Base-by-base conservation (phyloP, 2,888 invertebrate species). In the Chaetogeoica ovagalla region DNA sequence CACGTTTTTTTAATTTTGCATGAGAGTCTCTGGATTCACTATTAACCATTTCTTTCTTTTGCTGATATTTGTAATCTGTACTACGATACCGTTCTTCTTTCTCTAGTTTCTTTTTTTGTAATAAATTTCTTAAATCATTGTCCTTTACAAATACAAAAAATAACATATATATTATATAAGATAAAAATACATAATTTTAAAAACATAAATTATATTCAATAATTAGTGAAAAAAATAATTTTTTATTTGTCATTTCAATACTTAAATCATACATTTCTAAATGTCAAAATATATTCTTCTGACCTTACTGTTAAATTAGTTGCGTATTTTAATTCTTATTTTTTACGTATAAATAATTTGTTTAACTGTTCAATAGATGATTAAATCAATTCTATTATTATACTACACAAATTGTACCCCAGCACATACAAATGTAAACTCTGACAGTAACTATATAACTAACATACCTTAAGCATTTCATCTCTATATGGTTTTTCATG, bases 71-170 rank as follows among this genome's bases (percentile, higher is more conserved):
- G 13, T 79, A 63, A 23, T 79, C 77, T 23, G 77, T 21, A 9
- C 15, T 39, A 79, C 77, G 77, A 63, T 79, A 79, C 13, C 70
- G 48, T 70, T 79, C 77, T 71, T 79, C 77, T 63, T 79, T 79
- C 57, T 69, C 77, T 70, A 79, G 23, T 70, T 79, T 79, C 43
- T 79, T 79, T 71, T 79, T 79, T 79, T 79, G 77, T 62, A 79
- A 63, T 9, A 79, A 55, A 79, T 79, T 79, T 63, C 77, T 79
- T 37, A 79, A 79, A 79, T 79, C 77, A 79, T 79, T 79, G 63
- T 79, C 77, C 77, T 79, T 63, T 57, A 70, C 11, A 79, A 77
- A 70, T 55, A 57, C 15, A 43, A 66, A 19, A 55, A 63, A 19
- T 5, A 15, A 15, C 4, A 30, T 55, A 63, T 1, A 76, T 17